Conservation (phyloP, 2,888 invertebrate species). For the Drosophila atroscutellata region DNA sequence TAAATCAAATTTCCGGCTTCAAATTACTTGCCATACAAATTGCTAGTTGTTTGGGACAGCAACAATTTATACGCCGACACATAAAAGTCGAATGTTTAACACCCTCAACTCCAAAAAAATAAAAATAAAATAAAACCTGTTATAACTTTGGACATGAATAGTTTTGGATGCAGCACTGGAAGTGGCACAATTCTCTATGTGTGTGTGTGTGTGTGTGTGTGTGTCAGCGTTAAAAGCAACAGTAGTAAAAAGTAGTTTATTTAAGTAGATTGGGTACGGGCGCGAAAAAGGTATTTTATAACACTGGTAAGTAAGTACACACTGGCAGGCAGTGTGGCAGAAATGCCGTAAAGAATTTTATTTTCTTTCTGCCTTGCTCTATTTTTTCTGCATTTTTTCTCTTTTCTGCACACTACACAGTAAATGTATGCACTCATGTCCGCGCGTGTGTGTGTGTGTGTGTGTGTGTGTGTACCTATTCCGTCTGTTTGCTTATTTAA, state of each 20-base stretch:
- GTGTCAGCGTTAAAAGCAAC: slow-evolving; percentile 43
- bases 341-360: slow-evolving; percentile 46
- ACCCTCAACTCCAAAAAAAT: background rate
- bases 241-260: slow-evolving; percentile 71
- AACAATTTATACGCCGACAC: slow-evolving; percentile 66
- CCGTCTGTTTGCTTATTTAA: slow-evolving; percentile 73
- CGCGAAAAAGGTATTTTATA: slow-evolving; percentile 60
- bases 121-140: slow-evolving; percentile 16
- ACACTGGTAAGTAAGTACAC: slow-evolving; percentile 24
- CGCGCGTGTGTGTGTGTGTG: background rate
- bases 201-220: background rate
- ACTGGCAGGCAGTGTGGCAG: background rate
- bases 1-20: slow-evolving; percentile 50
- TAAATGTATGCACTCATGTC: slow-evolving; percentile 5
- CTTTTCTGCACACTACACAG: slow-evolving; percentile 13
- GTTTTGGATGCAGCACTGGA: slow-evolving; percentile 29
- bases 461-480: slow-evolving; percentile 17
- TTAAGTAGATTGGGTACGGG: slow-evolving; percentile 58
- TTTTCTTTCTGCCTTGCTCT: slow-evolving; percentile 7
- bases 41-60: slow-evolving; percentile 22
- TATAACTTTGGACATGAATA: slow-evolving; percentile 52
- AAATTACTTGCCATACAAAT: slow-evolving; percentile 50
- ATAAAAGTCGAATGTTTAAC: slow-evolving; percentile 40
- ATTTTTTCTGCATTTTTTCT: background rate
- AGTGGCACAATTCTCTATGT: slow-evolving; percentile 9